phyloP scores from a whole-genome alignment of 2,888 invertebrate species.

The Argyra leucocephala region DNA sequence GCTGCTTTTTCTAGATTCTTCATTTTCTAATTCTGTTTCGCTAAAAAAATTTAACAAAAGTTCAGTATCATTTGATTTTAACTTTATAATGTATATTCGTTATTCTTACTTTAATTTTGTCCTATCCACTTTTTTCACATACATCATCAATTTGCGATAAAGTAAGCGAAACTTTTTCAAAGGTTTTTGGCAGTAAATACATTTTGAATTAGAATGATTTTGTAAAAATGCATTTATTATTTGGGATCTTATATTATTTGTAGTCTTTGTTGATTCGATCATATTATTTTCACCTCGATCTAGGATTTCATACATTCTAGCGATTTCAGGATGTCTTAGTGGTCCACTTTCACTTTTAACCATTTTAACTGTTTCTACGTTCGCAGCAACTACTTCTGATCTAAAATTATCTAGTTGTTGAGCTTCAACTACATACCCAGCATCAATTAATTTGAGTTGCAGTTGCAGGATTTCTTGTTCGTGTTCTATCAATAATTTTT shows the following conservation, averaged over 20 bases:
- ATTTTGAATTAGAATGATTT: conserved; percentile 30
- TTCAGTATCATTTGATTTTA: conserved; percentile 8
- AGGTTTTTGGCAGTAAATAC: conserved; percentile 34
- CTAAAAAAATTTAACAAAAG: conserved; percentile 9
- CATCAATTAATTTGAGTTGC: conserved; percentile 64
- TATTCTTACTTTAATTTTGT: conserved; percentile 14
- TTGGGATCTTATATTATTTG: conserved; percentile 34
- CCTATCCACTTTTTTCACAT: conserved; percentile 33
- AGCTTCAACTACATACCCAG: conserved; percentile 64
- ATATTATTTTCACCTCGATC: conserved; percentile 22
- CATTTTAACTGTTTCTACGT: conserved; percentile 30
- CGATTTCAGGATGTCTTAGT: conserved; percentile 44
- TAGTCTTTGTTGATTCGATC: conserved; percentile 34
- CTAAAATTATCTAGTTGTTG: conserved; percentile 52
- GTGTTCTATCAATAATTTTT: conserved; percentile 35
- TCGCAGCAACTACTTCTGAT: conserved; percentile 34
- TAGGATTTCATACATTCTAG: conserved; percentile 43
- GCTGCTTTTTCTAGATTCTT: conserved; percentile 22
- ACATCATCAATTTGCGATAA: conserved; percentile 35
- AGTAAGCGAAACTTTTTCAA: conserved; percentile 34
- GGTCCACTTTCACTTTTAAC: conserved; percentile 36
- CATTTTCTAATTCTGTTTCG: conserved; percentile 16
- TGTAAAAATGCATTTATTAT: conserved; percentile 35
- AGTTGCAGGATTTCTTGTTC: conserved; percentile 42
- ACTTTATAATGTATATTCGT: conserved; percentile 19